Evolutionary conservation across 2,113 vertebrate genomes (phyloP), one percentile per base, ranked within the genome.

Genomic region (Herpetotheres cachinnans): DNA sequence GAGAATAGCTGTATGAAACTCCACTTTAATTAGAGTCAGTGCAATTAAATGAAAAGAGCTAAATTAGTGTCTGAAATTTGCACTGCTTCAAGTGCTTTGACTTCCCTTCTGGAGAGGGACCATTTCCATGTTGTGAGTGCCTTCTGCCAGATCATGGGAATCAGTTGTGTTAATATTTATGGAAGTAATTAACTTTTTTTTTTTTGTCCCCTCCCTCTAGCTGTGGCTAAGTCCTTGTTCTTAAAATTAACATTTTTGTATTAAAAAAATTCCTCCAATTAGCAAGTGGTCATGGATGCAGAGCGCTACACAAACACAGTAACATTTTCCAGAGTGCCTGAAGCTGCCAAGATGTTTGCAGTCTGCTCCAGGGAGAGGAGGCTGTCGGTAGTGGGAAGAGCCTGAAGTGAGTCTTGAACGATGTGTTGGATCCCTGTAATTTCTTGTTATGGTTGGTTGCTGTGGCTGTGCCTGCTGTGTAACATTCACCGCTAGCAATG

Each of bases 81-180:
- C 21, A 16, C 27, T 82, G n/a, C 58, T 91, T 87, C 13, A 27
- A 78, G 70, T 58, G 69, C 66, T 91, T 84, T 79, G 55, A 32
- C 36, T 82, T 88, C 76, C 38, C 50, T 63, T 94, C 58, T 87
- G 46, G 54, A 91, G 62, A 58, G 0, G 58, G 67, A 67, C 24
- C 8, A 3, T 83, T 89, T 89, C 81, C 49, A 38, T 87, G 69
- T 74, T 87, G 73, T 65, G 36, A 86, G 42, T 71, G 44, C 52
- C 46, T 93, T 83, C 55, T 93, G 89, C 70, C 70, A 93, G 77
- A 69, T 65, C 70, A 19, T 18, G 58, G 81, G 71, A 85, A 94
- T 85, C 66, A 50, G 81, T 94, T 93, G 62, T 82, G 58, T 87
- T 95, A 84, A 94, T 92, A 87, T 94, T 95, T 91, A 89, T 80